Evolutionary conservation across 2,888 invertebrate species (phyloP), one percentile per base, ranked within the genome.

Genomic region (Nemotelus pantherinus): DNA sequence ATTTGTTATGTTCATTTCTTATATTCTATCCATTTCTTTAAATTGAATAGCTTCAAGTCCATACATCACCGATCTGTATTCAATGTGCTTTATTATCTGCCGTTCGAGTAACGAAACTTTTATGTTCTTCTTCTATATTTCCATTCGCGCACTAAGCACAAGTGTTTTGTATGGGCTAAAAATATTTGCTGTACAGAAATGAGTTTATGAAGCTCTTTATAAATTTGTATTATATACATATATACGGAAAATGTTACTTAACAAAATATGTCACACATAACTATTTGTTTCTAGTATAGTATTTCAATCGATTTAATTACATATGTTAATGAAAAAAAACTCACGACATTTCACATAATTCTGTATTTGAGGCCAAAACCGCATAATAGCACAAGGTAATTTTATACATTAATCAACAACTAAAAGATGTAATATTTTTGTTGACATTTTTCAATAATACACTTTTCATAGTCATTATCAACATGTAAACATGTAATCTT

Each of bases 311-410:
- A 43, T 70, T 50, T 70, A 25, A 10, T 57, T 57, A 10, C n/a
- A 41, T 58, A 57, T 57, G 55, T 44, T 48, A 74, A 47, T 48
- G 39, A 72, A 60, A 39, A 63, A 41, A 53, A 41, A 72, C 72
- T 71, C 72, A 72, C 72, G 47, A 58, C 58, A 72, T 72, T 72
- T 72, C 58, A 72, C 72, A 72, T 45, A n/a, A 53, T 53, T 68
- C 63, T 68, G 60, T 74, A 74, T 48, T 74, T 48, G 74, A 60
- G 74, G 60, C 74, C 60, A 74, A 64, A 74, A 60, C 48, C 60
- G 70, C 70, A 68, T 67, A 68, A 50, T 63, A 77, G 79, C 79
- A 79, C 79, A 79, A 79, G 79, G 77, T 77, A 79, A 79, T 72
- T 25, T 25, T 77, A 72, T 78, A 41, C 53, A 7, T 63, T 41